Evolutionary conservation across 2,797 vertebrate genomes (phyloP).

Genomic region (Hipposideros larvatus): DNA sequence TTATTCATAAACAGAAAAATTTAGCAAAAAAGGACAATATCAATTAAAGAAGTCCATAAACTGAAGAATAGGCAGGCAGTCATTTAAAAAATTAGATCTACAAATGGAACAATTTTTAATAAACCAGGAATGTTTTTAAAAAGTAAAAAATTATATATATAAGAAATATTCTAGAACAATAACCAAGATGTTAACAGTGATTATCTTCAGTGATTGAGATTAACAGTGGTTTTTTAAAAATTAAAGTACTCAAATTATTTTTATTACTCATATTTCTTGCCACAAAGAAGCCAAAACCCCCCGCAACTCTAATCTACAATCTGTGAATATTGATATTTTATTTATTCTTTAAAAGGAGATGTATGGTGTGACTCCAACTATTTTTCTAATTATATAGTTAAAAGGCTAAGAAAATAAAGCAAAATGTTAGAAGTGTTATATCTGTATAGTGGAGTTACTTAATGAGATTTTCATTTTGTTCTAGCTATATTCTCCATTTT

Average conservation of each 20-base stretch:
- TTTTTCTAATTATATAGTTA: slow-evolving; percentile 4
- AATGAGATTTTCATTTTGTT: slow-evolving; percentile 13
- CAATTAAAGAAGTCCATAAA: neutral
- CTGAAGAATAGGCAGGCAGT: neutral
- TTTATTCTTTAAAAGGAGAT: slow-evolving; percentile 30
- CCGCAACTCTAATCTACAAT: neutral
- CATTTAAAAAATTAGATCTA: slow-evolving; percentile 40
- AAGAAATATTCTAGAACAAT: neutral
- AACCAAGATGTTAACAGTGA: neutral
- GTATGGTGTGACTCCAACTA: neutral
- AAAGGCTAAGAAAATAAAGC: neutral
- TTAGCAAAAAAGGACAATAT: neutral
- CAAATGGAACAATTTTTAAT: slow-evolving; percentile 16
- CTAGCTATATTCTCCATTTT: slow-evolving; percentile 10
- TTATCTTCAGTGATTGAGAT: neutral
- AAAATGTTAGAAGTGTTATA: neutral
- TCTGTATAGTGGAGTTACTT: neutral
- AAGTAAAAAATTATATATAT: slow-evolving; percentile 32
- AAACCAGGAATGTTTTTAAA: slow-evolving; percentile 18
- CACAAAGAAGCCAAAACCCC: neutral
- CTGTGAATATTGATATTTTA: neutral
- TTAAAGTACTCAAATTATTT: slow-evolving; percentile 44
- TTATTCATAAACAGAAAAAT: slow-evolving; percentile 7
- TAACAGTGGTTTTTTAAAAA: neutral
- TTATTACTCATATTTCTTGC: slow-evolving; percentile 52